Evolutionary conservation across 2,888 invertebrate genomes (phyloP).

Genomic region (Boloria selene): DNA sequence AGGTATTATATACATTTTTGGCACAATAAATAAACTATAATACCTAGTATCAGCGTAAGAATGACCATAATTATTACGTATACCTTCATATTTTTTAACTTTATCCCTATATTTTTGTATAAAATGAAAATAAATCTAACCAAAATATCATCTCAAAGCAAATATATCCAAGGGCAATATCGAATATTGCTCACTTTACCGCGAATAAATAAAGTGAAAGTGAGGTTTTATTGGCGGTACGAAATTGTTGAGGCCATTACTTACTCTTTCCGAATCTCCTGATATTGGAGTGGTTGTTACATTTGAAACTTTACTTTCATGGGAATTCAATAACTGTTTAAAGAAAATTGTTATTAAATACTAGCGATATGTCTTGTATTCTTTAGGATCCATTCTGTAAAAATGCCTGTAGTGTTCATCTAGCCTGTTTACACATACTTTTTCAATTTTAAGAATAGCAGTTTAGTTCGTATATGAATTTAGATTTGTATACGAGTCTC

Average conservation of each 20-base stretch:
- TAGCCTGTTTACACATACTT: no score
- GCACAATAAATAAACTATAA: no score
- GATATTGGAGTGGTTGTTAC: constrained; percentile 77
- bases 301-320: constrained; percentile 15
- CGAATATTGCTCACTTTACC: constrained; percentile 78
- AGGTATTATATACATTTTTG: neutral
- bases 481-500: no score
- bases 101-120: constrained; percentile 15
- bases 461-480: no score
- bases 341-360: neutral
- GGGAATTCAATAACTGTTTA: neutral
- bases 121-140: constrained; percentile 23
- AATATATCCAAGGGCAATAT: constrained; percentile 55
- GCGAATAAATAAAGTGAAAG: constrained; percentile 78
- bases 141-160: constrained; percentile 18
- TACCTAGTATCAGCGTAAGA: neutral
- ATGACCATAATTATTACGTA: constrained; percentile 2
- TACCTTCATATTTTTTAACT: constrained; percentile 6
- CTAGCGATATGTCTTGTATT: no score
- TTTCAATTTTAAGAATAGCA: no score
- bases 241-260: constrained; percentile 78
- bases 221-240: constrained; percentile 78
- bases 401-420: no score
- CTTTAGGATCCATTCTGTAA: no score
- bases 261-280: constrained; percentile 71